Evolutionary conservation across 2,888 invertebrate species (phyloP).

Genomic region (Xestoiulus laeticollis): DNA sequence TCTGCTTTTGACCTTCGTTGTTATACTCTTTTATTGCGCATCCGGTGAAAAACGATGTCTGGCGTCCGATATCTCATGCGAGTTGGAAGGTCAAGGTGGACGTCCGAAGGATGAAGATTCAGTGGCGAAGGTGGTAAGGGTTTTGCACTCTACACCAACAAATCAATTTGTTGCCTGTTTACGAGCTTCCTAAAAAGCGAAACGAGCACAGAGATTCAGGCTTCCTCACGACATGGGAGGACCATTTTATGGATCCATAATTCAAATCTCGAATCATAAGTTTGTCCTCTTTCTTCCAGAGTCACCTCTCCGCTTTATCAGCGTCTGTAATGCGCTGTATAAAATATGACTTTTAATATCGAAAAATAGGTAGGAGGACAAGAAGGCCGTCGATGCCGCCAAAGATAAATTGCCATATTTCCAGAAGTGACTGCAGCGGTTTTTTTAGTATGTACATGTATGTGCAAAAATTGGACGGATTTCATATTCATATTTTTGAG

Average conservation of each 20-base stretch:
- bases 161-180: constrained; percentile 6
- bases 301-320: not conserved
- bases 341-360: not conserved
- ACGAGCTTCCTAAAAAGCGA: constrained; percentile 10
- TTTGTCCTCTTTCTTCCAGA: not conserved
- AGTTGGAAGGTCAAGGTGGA: not conserved
- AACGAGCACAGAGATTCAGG: not conserved
- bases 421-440: not conserved
- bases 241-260: constrained; percentile 7
- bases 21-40: not conserved
- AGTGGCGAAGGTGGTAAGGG: constrained; percentile 8
- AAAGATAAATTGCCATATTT: not conserved
- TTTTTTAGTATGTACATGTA: too few relatives aligned
- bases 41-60: constrained; percentile 16
- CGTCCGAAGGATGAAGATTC: not conserved
- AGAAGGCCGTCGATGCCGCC: not conserved
- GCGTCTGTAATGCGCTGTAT: not conserved
- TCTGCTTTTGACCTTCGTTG: not conserved
- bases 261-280: constrained; percentile 4
- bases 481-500: not conserved
- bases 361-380: constrained; percentile 8
- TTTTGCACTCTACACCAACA: not conserved
- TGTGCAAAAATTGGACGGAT: not conserved
- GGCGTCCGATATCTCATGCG: not conserved
- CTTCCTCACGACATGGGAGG: not conserved